phyloP scores from a whole-genome alignment of 2,888 invertebrate genomes.

The Amblyjoppa proteus region DNA sequence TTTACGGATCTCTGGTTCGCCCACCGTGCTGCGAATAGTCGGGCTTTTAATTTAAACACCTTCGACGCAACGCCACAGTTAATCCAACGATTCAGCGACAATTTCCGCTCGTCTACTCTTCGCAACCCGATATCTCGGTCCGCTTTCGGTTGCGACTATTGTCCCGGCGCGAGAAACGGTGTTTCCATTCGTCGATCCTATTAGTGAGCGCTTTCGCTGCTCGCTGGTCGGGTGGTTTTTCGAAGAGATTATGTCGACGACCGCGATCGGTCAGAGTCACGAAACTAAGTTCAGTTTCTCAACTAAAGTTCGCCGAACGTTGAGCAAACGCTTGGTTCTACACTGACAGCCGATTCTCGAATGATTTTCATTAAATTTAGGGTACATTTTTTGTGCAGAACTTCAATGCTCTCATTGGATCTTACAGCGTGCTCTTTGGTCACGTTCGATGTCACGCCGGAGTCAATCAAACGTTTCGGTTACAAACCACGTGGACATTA shows the following conservation, averaged over 20 bases:
- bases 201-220: background rate
- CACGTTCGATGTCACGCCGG: conserved; percentile 20
- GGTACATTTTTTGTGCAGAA: no score
- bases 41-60: background rate
- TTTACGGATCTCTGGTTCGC: background rate
- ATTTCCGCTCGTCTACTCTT: conserved; percentile 62
- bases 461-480: conserved; percentile 37
- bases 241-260: no score
- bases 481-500: conserved; percentile 15
- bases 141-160: background rate
- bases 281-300: no score
- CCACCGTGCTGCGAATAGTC: background rate
- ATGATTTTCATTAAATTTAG: no score
- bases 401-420: no score
- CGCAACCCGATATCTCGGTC: conserved; percentile 17
- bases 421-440: no score
- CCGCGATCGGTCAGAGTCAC: no score
- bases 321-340: no score
- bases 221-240: background rate
- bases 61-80: conserved; percentile 16
- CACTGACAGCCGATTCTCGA: no score
- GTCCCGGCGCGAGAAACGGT: background rate
- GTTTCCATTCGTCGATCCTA: background rate
- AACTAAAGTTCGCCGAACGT: no score
- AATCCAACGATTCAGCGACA: conserved; percentile 48